These are phyloP conservation scores for Eulemur macaco DNA, from an alignment of 2,113 vertebrate genomes.

Conservation along the genomic window DNA sequence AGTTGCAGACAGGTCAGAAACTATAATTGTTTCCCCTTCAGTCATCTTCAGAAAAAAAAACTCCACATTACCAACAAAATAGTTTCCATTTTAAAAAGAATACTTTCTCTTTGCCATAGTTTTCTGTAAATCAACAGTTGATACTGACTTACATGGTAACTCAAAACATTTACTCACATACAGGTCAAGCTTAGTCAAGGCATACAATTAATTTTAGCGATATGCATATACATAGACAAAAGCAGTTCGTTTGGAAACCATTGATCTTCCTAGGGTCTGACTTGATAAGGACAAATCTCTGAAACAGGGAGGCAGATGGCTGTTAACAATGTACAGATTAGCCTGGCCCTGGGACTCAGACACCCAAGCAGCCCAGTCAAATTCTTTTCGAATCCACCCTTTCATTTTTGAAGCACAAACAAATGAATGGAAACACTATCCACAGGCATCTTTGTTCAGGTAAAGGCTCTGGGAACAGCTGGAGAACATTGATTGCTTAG, in stretches of 20 bases:
- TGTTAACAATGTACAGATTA: conserved; percentile 54
- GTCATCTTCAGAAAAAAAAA: conserved; percentile 34
- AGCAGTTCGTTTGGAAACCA: neutral
- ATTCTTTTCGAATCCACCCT: conserved; percentile 57
- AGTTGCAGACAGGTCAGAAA: conserved; percentile 42
- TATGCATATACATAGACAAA: neutral
- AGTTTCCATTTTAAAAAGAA: conserved; percentile 46
- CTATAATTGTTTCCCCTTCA: neutral
- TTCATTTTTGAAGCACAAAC: conserved; percentile 51
- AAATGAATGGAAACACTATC: conserved; percentile 19
- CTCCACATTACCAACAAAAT: neutral
- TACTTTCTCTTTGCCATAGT: neutral
- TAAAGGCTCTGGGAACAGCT: neutral
- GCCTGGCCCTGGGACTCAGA: conserved; percentile 45
- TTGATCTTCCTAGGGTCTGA: neutral
- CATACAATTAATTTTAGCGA: neutral
- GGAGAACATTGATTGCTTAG: neutral
- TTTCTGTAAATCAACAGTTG: neutral
- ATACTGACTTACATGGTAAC: neutral
- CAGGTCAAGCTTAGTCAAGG: neutral
- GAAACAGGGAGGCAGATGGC: conserved; percentile 56
- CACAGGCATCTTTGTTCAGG: conserved; percentile 38
- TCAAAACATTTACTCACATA: neutral
- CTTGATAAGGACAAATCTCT: neutral
- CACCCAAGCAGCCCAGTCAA: conserved; percentile 20